These are phyloP conservation scores for Enteromius treurensis DNA, from an alignment of 2,797 vertebrate genomes.

Conservation along the genomic window DNA sequence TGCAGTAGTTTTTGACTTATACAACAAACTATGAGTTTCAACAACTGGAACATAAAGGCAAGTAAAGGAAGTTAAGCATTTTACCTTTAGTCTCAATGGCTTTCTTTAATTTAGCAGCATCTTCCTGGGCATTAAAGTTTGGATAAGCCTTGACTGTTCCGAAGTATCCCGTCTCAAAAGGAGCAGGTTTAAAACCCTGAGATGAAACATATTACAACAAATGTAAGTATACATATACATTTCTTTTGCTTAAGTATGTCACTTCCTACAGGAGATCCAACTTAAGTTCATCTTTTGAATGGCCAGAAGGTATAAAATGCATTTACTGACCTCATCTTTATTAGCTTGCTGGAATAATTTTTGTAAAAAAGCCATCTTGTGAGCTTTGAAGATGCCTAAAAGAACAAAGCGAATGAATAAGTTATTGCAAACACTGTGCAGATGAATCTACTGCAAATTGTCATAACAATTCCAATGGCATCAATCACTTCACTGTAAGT, in stretches of 20 bases:
- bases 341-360: neutral
- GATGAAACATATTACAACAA: neutral
- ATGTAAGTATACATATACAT: neutral
- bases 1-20: neutral
- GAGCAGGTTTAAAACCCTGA: neutral
- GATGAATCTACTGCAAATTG: neutral
- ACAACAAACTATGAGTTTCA: neutral
- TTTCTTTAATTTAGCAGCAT: conserved; percentile 80
- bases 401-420: neutral
- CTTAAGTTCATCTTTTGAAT: neutral
- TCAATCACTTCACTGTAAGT: neutral
- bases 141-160: conserved; percentile 78
- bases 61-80: neutral
- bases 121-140: conserved; percentile 78
- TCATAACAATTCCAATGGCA: neutral
- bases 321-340: conserved; percentile 6
- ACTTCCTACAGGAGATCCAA: neutral
- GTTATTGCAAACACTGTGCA: neutral
- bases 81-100: conserved; percentile 81
- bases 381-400: neutral
- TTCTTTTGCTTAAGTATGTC: neutral
- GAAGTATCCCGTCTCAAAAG: conserved; percentile 38
- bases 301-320: neutral
- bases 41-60: neutral
- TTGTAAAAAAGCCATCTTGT: conserved; percentile 10